These are phyloP conservation scores for Athalia rosae DNA, from an alignment of 2,888 invertebrate genomes.

Conservation along the genomic window DNA sequence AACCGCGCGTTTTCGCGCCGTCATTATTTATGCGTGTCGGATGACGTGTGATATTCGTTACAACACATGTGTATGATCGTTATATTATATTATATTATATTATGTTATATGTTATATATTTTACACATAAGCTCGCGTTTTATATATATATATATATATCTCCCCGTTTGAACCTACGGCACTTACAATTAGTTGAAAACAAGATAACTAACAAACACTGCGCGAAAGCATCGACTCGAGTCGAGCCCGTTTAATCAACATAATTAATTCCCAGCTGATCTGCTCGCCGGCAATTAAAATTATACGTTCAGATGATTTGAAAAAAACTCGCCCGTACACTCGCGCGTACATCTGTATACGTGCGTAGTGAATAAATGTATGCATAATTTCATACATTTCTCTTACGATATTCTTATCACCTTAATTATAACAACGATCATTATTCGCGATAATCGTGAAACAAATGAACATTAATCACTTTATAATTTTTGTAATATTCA, in stretches of 20 bases:
- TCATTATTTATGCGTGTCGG: not conserved
- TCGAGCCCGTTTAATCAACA: slow-evolving; percentile 58
- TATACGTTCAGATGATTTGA: slow-evolving; percentile 37
- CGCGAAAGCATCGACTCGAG: slow-evolving; percentile 45
- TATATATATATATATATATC: not conserved
- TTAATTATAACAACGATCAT: slow-evolving; percentile 37
- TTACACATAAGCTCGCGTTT: no score
- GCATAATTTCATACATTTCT: not conserved
- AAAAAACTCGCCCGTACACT: slow-evolving; percentile 15
- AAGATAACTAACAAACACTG: slow-evolving; percentile 61
- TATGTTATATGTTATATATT: not conserved
- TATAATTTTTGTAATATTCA: not conserved
- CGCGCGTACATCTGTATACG: slow-evolving; percentile 4
- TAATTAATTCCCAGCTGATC: slow-evolving; percentile 63
- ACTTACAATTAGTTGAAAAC: slow-evolving; percentile 71
- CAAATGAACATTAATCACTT: slow-evolving; percentile 26
- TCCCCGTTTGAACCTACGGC: slow-evolving; percentile 44
- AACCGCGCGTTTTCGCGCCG: no score
- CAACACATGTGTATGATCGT: slow-evolving; percentile 4
- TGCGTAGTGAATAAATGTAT: not conserved
- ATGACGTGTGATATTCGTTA: slow-evolving; percentile 37
- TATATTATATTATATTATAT: not conserved
- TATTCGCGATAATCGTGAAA: slow-evolving; percentile 11
- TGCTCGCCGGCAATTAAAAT: slow-evolving; percentile 41
- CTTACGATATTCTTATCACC: slow-evolving; percentile 32